Percentiles rank a stretch among this genome's conserved stretches.
phyloP scores from a whole-genome alignment of 1,140 invertebrate species.

The Marisa cornuarietis region DNA sequence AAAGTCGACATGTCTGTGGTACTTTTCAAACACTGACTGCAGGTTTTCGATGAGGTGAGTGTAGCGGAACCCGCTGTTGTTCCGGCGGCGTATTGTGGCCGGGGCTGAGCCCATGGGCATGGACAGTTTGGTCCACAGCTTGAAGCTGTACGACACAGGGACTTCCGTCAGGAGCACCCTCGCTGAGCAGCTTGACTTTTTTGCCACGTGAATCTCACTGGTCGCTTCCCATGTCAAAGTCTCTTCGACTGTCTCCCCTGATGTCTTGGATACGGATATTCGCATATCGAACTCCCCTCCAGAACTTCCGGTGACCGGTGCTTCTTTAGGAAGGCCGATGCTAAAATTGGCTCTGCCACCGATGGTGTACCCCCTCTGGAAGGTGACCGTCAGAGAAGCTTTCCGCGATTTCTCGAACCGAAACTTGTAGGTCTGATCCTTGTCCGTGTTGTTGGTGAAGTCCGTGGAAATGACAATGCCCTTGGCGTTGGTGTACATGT shows the following conservation, averaged over 20 bases:
- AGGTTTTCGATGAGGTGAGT: constrained; percentile 20
- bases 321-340: constrained; percentile 22
- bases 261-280: constrained; percentile 24
- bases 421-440: constrained; percentile 36
- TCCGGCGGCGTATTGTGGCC: constrained; percentile 13
- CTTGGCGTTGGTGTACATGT: constrained; percentile 4
- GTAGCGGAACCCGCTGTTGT: not conserved
- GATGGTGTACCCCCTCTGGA: constrained; percentile 35
- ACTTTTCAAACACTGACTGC: constrained; percentile 21
- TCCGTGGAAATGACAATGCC: constrained; percentile 24
- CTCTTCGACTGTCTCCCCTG: constrained; percentile 33
- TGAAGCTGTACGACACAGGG: constrained; percentile 26
- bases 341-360: constrained; percentile 32
- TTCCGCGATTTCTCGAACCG: constrained; percentile 32
- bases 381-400: constrained; percentile 26
- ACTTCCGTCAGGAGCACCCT: constrained; percentile 29
- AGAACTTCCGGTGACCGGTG: not conserved
- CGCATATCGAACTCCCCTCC: constrained; percentile 24
- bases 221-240: constrained; percentile 33
- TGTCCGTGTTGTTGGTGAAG: constrained; percentile 33
- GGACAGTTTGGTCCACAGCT: constrained; percentile 25
- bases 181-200: constrained; percentile 25
- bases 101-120: constrained; percentile 30
- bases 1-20: constrained; percentile 6
- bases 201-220: constrained; percentile 32